phyloP scores from a whole-genome alignment of 2,113 vertebrate species.

The Phylloscopus whistleri region DNA sequence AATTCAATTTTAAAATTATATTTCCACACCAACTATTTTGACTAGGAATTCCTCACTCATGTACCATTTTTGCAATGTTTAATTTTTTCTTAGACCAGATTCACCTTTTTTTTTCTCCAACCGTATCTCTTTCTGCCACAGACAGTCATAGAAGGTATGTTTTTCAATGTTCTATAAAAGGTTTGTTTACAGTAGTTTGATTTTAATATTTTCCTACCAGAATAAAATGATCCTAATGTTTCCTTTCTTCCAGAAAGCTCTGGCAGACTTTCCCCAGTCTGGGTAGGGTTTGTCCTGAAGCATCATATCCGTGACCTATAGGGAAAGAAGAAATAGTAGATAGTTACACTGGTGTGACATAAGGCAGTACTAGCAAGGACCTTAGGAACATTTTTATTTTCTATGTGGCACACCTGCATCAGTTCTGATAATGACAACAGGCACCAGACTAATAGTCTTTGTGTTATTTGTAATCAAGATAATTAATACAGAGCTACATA shows the following conservation, averaged over 20 bases:
- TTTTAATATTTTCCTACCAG: slow-evolving; percentile 78
- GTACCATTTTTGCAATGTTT: neutral
- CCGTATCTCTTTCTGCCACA: neutral
- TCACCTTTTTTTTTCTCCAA: neutral
- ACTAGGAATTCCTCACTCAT: neutral
- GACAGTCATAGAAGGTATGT: neutral
- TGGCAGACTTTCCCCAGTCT: slow-evolving; percentile 90
- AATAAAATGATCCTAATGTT: slow-evolving; percentile 93
- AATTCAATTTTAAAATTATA: neutral
- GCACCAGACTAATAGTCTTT: neutral
- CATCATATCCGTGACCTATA: slow-evolving; percentile 98
- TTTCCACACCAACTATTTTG: neutral
- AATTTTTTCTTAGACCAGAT: neutral
- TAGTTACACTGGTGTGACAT: neutral
- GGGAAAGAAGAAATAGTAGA: neutral
- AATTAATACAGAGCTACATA: neutral
- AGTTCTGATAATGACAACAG: neutral
- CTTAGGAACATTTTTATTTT: neutral
- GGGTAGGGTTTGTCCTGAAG: slow-evolving; percentile 94
- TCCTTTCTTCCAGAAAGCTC: slow-evolving; percentile 94
- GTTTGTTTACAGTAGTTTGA: neutral
- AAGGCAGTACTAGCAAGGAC: neutral
- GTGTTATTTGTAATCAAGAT: neutral
- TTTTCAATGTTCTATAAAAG: neutral
- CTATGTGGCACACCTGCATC: neutral